Base-by-base conservation (phyloP, 2,113 vertebrate genomes). In the Brachyhypopomus occidentalis region DNA sequence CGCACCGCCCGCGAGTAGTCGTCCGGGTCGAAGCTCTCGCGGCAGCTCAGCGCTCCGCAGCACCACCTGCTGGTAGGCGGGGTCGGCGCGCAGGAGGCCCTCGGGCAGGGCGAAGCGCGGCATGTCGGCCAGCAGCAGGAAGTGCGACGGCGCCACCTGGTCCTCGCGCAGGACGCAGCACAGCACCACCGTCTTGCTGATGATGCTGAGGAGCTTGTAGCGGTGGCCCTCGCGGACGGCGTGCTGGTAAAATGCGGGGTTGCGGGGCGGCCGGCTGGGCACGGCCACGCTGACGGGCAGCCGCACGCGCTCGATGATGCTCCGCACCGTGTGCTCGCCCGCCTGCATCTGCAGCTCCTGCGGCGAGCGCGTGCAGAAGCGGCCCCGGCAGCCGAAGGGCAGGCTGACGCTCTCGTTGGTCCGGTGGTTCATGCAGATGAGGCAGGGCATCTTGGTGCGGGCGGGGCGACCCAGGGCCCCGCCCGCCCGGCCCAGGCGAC, bases 341-440 rank as follows among this genome's bases (percentile, higher is more conserved):
- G 97, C 97, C 92, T 96, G 96, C 96, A 99, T 96, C 81, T 96
- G 95, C 89, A 99, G 94, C 92, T 99, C 98, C 82, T 97, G 90
- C 0, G 96, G 97, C 69, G 96, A 98, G 81, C 98, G 97, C 0
- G 98, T 99, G 92, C 97, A 98, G 90, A 99, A 99, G 86, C 95
- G 96, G 36, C 98, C 98, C 30, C 94, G 94, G 91, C 98, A 99
- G 90, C 96, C 96, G 87, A 99, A 98, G 67, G 98, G 98, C 59
- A 99, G 91, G 90, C 97, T 98, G 85, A 99, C 91, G 85, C 98
- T 99, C 93, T 99, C 97, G 58, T 98, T 98, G 92, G 98, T 99
- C 87, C 98, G 96, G 86, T 98, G 98, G 92, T 99, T 99, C 96
- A 99, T 95, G 85, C 98, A 99, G 91, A 99, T 98, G 87, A 99